These are phyloP conservation scores for Loris lydekkerianus DNA, from an alignment of 2,797 vertebrate species.

Conservation along the genomic window DNA sequence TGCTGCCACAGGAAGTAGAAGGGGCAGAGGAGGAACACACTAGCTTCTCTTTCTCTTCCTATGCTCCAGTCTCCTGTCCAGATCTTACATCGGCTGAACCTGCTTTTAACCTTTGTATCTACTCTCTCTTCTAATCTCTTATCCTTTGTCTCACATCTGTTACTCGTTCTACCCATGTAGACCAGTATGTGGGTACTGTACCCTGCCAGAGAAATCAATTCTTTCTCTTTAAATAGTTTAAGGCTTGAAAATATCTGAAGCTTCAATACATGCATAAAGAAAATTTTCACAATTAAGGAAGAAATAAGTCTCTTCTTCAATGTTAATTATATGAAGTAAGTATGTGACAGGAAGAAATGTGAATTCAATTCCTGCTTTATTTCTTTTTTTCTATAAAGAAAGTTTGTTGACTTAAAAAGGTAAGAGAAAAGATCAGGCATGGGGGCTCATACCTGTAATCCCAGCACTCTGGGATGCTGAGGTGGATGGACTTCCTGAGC, in stretches of 20 bases:
- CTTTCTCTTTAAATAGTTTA: neutral
- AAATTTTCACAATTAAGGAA: neutral
- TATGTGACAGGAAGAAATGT: neutral
- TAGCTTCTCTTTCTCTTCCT: neutral
- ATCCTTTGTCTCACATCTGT: neutral
- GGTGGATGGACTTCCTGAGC: too few species aligned
- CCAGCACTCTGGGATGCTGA: too few species aligned
- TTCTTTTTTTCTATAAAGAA: neutral
- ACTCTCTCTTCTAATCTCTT: neutral
- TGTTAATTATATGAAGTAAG: neutral
- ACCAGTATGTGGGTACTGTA: neutral
- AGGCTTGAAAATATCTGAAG: neutral
- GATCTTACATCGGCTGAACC: neutral
- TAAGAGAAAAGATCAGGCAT: too few species aligned
- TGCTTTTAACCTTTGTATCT: neutral
- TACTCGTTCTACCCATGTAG: neutral
- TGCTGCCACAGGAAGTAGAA: neutral
- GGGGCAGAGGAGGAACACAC: too few species aligned
- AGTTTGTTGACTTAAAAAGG: neutral
- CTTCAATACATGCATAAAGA: neutral
- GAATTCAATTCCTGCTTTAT: neutral
- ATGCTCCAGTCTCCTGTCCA: neutral
- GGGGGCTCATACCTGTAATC: too few species aligned
- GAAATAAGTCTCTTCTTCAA: neutral
- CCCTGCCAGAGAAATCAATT: neutral